These are phyloP conservation scores for Leptura quadrifasciata DNA, from an alignment of 2,888 invertebrate genomes.

Conservation along the genomic window DNA sequence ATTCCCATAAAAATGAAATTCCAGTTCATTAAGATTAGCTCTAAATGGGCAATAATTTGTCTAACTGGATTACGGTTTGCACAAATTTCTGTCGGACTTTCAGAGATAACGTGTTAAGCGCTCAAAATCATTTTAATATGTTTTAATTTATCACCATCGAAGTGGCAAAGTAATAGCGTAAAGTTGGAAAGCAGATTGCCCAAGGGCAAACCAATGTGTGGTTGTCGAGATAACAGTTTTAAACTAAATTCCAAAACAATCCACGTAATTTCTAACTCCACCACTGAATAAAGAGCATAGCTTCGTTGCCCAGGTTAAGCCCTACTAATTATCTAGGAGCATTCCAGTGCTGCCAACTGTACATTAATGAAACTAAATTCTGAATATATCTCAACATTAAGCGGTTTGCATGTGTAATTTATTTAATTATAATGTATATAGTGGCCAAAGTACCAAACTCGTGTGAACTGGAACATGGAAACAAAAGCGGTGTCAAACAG, in stretches of 20 bases:
- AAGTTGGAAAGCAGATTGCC: constrained; percentile 28
- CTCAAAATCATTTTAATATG: constrained; percentile 35
- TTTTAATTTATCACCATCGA: constrained; percentile 23
- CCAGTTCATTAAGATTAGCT: constrained; percentile 1
- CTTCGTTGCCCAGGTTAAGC: constrained; percentile 54
- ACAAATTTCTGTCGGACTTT: not conserved
- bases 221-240: constrained; percentile 54
- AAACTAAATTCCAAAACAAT: constrained; percentile 57
- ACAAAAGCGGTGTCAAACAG: constrained; percentile 15
- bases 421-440: constrained; percentile 48
- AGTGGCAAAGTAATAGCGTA: constrained; percentile 11
- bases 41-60: constrained; percentile 1
- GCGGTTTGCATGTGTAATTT: constrained; percentile 47
- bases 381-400: constrained; percentile 47
- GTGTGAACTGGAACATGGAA: not conserved
- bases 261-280: constrained; percentile 55
- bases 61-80: not conserved
- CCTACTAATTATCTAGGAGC: constrained; percentile 54
- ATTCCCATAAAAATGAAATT: not conserved
- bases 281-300: constrained; percentile 53
- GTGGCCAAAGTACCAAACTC: constrained; percentile 41
- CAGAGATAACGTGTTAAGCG: constrained; percentile 23
- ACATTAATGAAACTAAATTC: constrained; percentile 52
- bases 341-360: constrained; percentile 51
- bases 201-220: constrained; percentile 43